Evolutionary conservation across 2,797 vertebrate genomes (phyloP).

Genomic region (Molossus molossus): DNA sequence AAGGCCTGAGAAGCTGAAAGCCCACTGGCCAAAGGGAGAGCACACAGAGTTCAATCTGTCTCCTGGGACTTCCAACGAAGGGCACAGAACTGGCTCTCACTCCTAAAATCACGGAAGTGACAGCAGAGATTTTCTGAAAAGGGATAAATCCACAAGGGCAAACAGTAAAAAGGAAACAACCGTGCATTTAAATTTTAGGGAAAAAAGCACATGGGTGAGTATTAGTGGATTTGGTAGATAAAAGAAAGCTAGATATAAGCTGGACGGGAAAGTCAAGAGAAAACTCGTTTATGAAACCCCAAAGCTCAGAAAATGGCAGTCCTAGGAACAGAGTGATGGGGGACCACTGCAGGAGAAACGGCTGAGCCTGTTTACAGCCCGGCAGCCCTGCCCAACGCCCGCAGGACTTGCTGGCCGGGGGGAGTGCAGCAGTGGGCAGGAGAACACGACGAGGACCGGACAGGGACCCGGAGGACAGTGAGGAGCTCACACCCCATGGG

Average conservation of each 20-base stretch:
- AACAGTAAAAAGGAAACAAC: neutral
- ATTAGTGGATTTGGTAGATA: accelerated
- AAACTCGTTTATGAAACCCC: neutral
- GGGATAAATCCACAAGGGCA: neutral
- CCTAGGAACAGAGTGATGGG: neutral
- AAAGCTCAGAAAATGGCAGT: neutral
- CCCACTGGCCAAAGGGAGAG: too few relatives aligned
- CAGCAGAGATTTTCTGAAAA: neutral
- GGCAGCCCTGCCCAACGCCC: accelerated
- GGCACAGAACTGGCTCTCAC: neutral
- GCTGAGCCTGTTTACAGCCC: too few relatives aligned
- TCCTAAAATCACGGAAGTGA: neutral
- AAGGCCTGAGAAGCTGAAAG: too few relatives aligned
- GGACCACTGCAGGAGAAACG: neutral
- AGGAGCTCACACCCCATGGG: neutral
- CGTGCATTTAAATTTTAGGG: neutral
- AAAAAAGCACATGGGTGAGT: neutral
- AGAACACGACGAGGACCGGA: too few relatives aligned
- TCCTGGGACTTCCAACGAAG: neutral
- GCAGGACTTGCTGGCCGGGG: neutral
- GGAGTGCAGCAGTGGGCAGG: neutral
- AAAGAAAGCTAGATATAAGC: neutral
- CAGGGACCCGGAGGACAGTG: too few relatives aligned
- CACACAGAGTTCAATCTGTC: accelerated
- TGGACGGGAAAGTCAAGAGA: too few relatives aligned